Evolutionary conservation across 2,113 vertebrate genomes (phyloP), one percentile per base, ranked within the genome.

Genomic region (Grammomys surdaster): DNA sequence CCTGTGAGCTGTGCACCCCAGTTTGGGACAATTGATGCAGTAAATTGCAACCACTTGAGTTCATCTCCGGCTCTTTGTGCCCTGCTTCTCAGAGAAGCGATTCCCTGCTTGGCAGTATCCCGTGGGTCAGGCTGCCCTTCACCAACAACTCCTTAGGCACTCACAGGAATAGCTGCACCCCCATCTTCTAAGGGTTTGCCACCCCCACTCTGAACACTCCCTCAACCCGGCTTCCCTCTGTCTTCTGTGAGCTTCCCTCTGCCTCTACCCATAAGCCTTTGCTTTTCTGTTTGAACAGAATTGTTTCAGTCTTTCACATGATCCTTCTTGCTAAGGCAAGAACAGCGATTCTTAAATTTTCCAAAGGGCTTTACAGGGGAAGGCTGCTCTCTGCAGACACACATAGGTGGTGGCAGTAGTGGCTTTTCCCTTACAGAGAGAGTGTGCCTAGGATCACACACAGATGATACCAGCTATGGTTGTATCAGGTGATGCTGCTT

Each of bases 241-340:
- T 63, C 75, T 87, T 13, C 72, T 48, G 26, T 48, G 33, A 48
- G 48, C 56, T 31, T 40, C 24, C 63, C 31, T 56, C 51, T 86
- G 63, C 46, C 48, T 80, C 8, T 36, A 75, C 65, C 51, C 80
- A 40, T 16, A 84, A 6, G 12, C 56, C 46, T 96, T 75, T 91
- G 78, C 87, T 91, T 58, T 95, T 90, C 81, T 31, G 14, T 90
- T 95, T 77, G 36, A 88, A 36, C n/a, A 91, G 76, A 96, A 31
- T 24, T 43, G 48, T 72, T 72, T 22, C 56, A 20, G 0, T 65
- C 1, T 67, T 60, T 95, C 40, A 28, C 4, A 1, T 24, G 87
- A 4, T 11, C 40, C 73, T 22, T 28, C 5, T 6, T 2, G 0
- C 11, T 24, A 7, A 5, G 5, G 46, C n/a, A 26, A 63, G 51